phyloP scores from a whole-genome alignment of 2,797 vertebrate genomes.

The Mus spretus region DNA sequence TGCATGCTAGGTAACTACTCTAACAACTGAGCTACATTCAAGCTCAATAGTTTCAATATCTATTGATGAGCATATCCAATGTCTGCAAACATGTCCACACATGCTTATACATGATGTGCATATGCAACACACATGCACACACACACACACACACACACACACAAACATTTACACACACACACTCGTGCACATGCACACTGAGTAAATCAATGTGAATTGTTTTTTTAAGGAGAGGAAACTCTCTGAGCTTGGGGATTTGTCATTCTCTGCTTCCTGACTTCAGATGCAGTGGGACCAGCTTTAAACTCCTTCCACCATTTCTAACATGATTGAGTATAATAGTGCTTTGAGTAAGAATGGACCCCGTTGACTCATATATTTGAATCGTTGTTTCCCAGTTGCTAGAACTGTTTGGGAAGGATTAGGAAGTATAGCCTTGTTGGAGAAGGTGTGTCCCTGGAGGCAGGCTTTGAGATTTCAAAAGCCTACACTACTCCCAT shows the following conservation, averaged over 20 bases:
- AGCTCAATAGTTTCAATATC: neutral
- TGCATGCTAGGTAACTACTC: neutral
- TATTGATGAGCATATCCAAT: neutral
- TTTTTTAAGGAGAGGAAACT: neutral
- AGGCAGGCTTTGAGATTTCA: neutral
- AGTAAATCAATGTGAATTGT: neutral
- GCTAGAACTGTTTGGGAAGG: neutral
- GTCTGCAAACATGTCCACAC: neutral
- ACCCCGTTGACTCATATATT: neutral
- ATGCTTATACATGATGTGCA: neutral
- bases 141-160: neutral
- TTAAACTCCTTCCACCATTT: neutral
- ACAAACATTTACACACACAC: neutral
- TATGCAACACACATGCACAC: neutral
- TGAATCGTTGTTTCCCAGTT: neutral
- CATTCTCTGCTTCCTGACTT: neutral
- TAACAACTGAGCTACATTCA: neutral
- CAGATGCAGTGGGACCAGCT: neutral
- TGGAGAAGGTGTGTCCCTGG: neutral
- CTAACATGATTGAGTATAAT: neutral
- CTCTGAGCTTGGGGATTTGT: no score
- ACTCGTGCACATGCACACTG: neutral
- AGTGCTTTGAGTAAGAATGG: neutral
- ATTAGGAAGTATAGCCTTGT: neutral
- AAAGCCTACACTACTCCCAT: neutral